Percentiles rank a stretch among this genome's conserved stretches.
Conservation (phyloP, 2,888 invertebrate genomes). For the Anoplius nigerrimus region DNA sequence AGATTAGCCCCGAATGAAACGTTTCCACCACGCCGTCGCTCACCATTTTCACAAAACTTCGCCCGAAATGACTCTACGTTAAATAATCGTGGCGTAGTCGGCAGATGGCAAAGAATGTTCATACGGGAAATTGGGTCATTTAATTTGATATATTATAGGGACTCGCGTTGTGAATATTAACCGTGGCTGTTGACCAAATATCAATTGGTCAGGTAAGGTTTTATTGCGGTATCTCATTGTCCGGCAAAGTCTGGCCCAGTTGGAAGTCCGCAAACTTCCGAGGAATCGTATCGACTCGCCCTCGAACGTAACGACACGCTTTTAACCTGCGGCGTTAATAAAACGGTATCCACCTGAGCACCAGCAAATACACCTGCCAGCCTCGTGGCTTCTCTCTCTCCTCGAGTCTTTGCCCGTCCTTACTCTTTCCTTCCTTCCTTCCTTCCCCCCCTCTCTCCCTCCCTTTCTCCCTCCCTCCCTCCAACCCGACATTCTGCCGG, state of each 20-base stretch:
- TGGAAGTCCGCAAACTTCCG: not conserved
- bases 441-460: not conserved
- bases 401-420: not conserved
- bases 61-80: no score
- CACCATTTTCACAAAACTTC: no score
- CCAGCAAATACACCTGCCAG: conserved; percentile 23
- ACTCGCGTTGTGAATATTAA: no score
- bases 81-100: no score
- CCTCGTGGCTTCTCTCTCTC: not conserved
- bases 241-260: not conserved
- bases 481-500: not conserved
- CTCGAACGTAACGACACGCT: conserved; percentile 10
- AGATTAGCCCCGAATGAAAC: no score
- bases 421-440: not conserved
- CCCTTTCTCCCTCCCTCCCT: not conserved
- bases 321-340: conserved; percentile 18
- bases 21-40: no score
- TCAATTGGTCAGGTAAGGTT: no score
- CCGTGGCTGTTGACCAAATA: no score
- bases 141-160: no score
- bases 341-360: conserved; percentile 22
- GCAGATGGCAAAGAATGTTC: no score
- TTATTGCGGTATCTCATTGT: no score
- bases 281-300: conserved; percentile 3
- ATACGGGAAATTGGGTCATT: no score